Conservation (phyloP, 1,140 invertebrate species). For the Anastatus disparis region DNA sequence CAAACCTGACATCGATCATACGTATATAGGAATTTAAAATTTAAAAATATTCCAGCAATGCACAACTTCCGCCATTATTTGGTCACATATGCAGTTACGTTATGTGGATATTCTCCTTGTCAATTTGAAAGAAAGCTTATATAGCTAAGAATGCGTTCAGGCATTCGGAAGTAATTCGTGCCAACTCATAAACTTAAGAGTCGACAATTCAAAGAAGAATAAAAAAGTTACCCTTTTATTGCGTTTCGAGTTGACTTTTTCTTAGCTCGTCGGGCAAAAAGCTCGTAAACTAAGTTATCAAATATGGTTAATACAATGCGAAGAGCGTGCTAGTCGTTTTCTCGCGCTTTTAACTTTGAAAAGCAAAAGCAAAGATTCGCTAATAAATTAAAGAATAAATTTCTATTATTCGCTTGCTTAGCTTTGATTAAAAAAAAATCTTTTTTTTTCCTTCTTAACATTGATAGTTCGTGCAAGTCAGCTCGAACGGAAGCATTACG, state of each 20-base stretch:
- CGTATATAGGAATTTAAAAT: no score
- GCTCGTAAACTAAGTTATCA: constrained; percentile 38
- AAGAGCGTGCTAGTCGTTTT: no score
- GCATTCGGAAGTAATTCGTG: constrained; percentile 58
- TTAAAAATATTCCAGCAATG: no score
- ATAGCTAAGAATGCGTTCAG: constrained; percentile 48
- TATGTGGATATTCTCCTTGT: no score
- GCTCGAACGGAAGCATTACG: constrained; percentile 49
- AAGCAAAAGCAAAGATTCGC: constrained; percentile 41
- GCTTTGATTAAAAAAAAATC: not conserved
- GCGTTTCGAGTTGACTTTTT: constrained; percentile 31
- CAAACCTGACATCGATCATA: no score
- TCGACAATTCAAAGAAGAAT: constrained; percentile 48
- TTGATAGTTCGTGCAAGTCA: constrained; percentile 1
- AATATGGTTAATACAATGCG: no score
- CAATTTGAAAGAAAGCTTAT: no score
- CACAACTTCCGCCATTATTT: no score
- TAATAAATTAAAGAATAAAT: constrained; percentile 55
- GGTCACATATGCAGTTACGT: no score
- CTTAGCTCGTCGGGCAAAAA: constrained; percentile 21
- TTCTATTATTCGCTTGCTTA: not conserved
- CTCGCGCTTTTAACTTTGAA: no score
- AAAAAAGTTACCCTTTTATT: not conserved
- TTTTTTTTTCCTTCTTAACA: constrained; percentile 2
- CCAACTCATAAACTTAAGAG: constrained; percentile 55